These are phyloP conservation scores for Ethmia dodecea DNA, from an alignment of 2,888 invertebrate genomes.

Conservation along the genomic window DNA sequence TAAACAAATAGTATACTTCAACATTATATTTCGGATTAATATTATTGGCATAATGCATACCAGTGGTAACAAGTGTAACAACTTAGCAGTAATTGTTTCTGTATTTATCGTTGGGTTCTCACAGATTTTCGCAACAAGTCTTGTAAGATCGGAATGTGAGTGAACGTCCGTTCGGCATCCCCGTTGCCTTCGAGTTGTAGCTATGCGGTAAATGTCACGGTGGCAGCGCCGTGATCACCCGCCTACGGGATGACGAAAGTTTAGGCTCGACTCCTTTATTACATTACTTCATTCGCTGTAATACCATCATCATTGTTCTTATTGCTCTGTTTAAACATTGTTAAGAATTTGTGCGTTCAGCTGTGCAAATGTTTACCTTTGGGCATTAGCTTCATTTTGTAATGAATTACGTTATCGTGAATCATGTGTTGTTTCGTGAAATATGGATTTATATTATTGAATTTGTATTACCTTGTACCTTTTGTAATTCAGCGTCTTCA, in stretches of 20 bases:
- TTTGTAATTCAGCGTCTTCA: not conserved
- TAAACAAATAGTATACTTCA: no score
- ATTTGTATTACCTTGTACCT: not conserved
- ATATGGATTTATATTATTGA: conserved; percentile 1
- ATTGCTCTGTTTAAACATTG: not conserved
- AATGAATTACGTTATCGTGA: conserved; percentile 16
- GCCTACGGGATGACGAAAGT: conserved; percentile 33
- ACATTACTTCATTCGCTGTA: not conserved
- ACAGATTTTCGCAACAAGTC: conserved; percentile 42
- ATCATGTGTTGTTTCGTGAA: not conserved
- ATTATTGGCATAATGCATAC: no score
- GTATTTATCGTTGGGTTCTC: conserved; percentile 2
- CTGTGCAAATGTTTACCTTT: conserved; percentile 41
- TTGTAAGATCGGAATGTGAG: conserved; percentile 51
- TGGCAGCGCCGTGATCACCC: conserved; percentile 44
- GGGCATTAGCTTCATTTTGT: conserved; percentile 36
- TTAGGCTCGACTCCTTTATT: conserved; percentile 10
- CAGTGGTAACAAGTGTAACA: no score
- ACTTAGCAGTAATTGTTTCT: no score
- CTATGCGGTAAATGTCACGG: conserved; percentile 59
- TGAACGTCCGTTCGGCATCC: conserved; percentile 58
- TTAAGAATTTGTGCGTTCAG: conserved; percentile 23
- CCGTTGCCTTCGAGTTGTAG: conserved; percentile 36
- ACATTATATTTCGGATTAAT: no score
- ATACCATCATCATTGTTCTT: not conserved